Conservation (phyloP, 2,888 invertebrate genomes). For the Cremastobaeus sp. region DNA sequence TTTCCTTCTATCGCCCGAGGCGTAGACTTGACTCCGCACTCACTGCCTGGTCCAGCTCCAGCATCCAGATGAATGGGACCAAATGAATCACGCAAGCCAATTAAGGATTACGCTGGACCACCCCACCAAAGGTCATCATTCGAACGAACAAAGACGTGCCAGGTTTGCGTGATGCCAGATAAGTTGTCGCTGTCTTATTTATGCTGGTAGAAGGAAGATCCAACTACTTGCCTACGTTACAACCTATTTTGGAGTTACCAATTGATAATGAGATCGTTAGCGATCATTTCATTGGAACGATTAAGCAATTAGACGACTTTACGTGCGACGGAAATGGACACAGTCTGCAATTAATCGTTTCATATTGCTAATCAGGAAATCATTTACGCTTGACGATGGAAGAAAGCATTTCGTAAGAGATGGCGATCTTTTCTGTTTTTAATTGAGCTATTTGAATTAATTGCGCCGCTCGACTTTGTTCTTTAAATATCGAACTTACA, state of each 20-base stretch:
- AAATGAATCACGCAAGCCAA: constrained; percentile 76
- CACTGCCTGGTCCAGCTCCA: constrained; percentile 68
- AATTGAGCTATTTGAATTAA: constrained; percentile 28
- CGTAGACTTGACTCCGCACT: constrained; percentile 66
- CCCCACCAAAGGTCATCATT: constrained; percentile 44
- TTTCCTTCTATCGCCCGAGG: constrained; percentile 68
- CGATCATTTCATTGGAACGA: constrained; percentile 41
- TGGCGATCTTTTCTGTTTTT: constrained; percentile 32
- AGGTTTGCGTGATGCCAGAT: constrained; percentile 53
- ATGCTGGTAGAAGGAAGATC: constrained; percentile 27
- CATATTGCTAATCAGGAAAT: constrained; percentile 48
- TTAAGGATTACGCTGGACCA: constrained; percentile 72
- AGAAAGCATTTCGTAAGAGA: constrained; percentile 2
- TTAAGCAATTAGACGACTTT: constrained; percentile 43
- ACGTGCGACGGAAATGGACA: constrained; percentile 36
- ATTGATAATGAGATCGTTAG: constrained; percentile 48
- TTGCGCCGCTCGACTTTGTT: constrained; percentile 3
- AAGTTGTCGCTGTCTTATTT: constrained; percentile 53
- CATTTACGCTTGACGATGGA: constrained; percentile 24
- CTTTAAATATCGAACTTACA: too few species aligned
- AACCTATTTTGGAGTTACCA: constrained; percentile 21
- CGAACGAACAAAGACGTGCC: constrained; percentile 40
- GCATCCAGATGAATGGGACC: constrained; percentile 74
- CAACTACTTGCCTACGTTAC: constrained; percentile 35
- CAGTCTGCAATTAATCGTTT: constrained; percentile 38